Evolutionary conservation across 2,797 vertebrate species (phyloP).

Genomic region (Erethizon dorsatum): DNA sequence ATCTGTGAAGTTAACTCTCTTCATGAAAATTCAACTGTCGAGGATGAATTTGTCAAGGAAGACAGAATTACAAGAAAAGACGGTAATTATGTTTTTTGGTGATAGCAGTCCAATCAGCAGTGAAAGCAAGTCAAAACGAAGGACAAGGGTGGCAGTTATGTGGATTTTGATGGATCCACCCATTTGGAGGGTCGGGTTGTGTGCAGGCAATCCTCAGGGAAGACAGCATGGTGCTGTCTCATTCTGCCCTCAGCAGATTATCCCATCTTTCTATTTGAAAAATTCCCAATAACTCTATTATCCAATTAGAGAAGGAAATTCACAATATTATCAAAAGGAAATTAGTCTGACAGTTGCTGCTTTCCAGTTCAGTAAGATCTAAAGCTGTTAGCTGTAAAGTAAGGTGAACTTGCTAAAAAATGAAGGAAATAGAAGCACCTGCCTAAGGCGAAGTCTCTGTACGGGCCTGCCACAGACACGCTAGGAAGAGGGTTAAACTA

Average conservation of each 20-base stretch:
- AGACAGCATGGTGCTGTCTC: background rate
- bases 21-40: background rate
- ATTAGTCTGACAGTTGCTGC: constrained; percentile 81
- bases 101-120: background rate
- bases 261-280: constrained; percentile 83
- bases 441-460: constrained; percentile 32
- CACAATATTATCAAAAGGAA: constrained; percentile 87
- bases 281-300: constrained; percentile 85
- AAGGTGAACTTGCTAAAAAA: constrained; percentile 73
- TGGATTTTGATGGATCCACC: background rate
- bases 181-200: background rate
- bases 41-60: constrained; percentile 26
- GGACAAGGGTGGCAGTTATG: background rate
- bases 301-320: constrained; percentile 89
- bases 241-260: constrained; percentile 81
- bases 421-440: constrained; percentile 68
- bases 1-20: background rate
- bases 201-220: constrained; percentile 36
- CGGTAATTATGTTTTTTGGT: background rate
- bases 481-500: background rate
- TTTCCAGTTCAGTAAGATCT: constrained; percentile 84
- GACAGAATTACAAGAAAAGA: background rate
- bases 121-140: constrained; percentile 53
- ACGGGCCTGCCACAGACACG: background rate
- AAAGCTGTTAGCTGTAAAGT: constrained; percentile 81